Conservation (phyloP, 2,888 invertebrate genomes). For the Plebejus anna region DNA sequence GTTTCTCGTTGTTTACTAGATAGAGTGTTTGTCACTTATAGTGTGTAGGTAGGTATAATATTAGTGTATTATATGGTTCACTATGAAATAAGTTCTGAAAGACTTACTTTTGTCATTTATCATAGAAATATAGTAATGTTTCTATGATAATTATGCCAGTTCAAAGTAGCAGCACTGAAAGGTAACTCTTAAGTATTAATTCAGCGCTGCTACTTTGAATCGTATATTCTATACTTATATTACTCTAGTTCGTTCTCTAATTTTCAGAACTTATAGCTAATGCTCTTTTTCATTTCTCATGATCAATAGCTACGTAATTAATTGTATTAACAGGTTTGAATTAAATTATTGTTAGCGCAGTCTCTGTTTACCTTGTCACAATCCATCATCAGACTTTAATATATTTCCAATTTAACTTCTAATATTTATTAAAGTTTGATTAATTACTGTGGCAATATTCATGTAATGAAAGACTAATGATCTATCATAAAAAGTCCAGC, state of each 20-base stretch:
- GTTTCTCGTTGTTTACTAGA: background rate
- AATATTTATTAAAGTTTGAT: constrained; percentile 7
- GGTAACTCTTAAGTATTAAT: no score
- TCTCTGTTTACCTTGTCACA: constrained; percentile 16
- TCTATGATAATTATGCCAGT: no score
- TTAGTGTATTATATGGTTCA: no score
- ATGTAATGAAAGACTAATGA: background rate
- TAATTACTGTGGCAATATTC: background rate
- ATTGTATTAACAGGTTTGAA: background rate
- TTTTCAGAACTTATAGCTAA: background rate
- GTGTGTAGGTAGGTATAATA: no score
- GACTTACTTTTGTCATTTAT: no score
- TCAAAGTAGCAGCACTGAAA: no score
- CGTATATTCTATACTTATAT: no score
- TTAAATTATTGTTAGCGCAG: background rate
- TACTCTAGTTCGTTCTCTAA: background rate
- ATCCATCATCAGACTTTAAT: constrained; percentile 23
- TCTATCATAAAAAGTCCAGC: no score
- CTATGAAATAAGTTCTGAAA: no score
- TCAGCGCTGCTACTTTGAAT: no score
- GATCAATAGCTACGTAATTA: background rate
- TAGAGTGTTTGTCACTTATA: no score
- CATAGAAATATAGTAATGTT: no score
- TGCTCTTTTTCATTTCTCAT: background rate
- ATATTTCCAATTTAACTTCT: constrained; percentile 8